phyloP scores from a whole-genome alignment of 2,888 invertebrate genomes.

The Microctonus brassicae region DNA sequence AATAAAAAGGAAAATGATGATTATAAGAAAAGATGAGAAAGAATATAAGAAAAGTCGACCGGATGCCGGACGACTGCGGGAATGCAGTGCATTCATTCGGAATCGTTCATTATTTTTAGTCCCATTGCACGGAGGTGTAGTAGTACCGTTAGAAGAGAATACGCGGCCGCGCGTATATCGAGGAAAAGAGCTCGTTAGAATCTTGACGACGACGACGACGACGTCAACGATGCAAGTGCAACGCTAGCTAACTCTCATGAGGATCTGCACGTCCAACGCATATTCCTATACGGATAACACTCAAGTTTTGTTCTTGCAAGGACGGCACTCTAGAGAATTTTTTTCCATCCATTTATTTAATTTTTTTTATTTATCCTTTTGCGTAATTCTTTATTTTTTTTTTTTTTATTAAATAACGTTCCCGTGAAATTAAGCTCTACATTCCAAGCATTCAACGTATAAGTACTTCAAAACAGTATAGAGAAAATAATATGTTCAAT shows the following conservation, averaged over 20 bases:
- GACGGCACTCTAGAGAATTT: not conserved
- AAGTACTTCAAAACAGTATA: not conserved
- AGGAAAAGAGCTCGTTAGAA: slow-evolving; percentile 35
- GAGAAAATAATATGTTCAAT: not conserved
- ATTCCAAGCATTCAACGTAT: slow-evolving; percentile 14
- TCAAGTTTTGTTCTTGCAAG: not conserved
- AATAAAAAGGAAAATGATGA: not conserved
- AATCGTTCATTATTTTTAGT: slow-evolving; percentile 22
- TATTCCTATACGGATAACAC: not conserved
- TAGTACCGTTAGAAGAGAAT: slow-evolving; percentile 28
- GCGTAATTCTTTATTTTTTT: too few relatives aligned
- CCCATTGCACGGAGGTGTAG: slow-evolving; percentile 8
- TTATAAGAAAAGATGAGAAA: slow-evolving; percentile 7
- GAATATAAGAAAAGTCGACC: slow-evolving; percentile 30
- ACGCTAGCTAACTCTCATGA: not conserved
- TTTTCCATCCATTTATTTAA: not conserved
- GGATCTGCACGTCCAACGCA: slow-evolving; percentile 8
- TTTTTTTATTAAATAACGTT: not conserved
- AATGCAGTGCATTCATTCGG: slow-evolving; percentile 25
- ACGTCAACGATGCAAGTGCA: not conserved
- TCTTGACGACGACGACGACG: too few relatives aligned
- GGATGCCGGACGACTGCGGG: slow-evolving; percentile 38
- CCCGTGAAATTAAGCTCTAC: slow-evolving; percentile 29
- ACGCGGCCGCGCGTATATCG: slow-evolving; percentile 14
- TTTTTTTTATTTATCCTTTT: not conserved